Conservation (phyloP, 2,113 vertebrate genomes). For the Limanda limanda region DNA sequence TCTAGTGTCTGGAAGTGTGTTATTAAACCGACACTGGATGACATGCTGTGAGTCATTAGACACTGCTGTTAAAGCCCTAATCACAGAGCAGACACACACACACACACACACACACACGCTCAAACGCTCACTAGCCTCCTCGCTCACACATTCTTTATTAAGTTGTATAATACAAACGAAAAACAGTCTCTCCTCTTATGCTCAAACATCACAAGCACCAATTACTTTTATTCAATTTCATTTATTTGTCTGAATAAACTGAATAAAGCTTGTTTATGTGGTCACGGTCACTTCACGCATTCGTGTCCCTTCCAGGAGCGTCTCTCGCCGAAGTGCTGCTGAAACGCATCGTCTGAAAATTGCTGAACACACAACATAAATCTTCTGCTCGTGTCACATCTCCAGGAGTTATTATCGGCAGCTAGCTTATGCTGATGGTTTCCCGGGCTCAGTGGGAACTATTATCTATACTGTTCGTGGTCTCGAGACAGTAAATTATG, state of each 20-base stretch:
- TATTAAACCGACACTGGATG: constrained; percentile 72
- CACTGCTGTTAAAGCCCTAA: constrained; percentile 66
- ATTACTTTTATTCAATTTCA: background rate
- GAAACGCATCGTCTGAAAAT: constrained; percentile 18
- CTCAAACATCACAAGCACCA: background rate
- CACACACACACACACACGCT: constrained; percentile 13
- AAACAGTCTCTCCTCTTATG: constrained; percentile 2
- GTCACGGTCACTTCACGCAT: background rate
- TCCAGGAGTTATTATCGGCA: constrained; percentile 23
- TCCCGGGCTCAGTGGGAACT: background rate
- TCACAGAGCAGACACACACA: constrained; percentile 44
- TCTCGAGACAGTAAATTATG: too few species aligned
- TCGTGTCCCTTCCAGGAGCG: background rate
- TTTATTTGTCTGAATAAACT: background rate
- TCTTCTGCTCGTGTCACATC: constrained; percentile 2
- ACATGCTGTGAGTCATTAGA: constrained; percentile 72
- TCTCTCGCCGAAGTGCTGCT: background rate
- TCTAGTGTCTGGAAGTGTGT: constrained; percentile 64
- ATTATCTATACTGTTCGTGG: background rate
- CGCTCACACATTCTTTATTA: constrained; percentile 27
- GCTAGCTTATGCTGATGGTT: constrained; percentile 38
- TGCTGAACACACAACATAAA: constrained; percentile 46
- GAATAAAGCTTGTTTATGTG: background rate
- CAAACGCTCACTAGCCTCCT: constrained; percentile 24
- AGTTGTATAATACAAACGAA: constrained; percentile 24